phyloP scores from a whole-genome alignment of 2,797 vertebrate genomes.

The Saguinus oedipus region DNA sequence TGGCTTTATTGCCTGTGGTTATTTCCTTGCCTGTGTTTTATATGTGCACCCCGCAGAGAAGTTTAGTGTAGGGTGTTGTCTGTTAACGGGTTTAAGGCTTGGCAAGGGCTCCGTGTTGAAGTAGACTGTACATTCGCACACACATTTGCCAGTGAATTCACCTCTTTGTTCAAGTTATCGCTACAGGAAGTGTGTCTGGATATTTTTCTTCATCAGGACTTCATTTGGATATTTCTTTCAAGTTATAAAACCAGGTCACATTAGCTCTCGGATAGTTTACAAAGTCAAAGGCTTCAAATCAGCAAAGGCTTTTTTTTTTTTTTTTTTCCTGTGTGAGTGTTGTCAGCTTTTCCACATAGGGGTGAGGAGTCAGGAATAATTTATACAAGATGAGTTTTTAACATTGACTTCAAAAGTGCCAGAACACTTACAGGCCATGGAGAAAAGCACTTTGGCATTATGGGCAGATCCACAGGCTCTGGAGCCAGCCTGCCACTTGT shows the following conservation, averaged over 20 bases:
- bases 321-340: neutral
- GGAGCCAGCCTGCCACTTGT: neutral
- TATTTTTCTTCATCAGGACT: neutral
- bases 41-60: neutral
- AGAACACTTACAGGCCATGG: neutral
- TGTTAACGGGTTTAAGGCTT: conserved; percentile 2
- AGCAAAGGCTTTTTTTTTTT: neutral
- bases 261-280: neutral
- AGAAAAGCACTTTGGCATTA: neutral
- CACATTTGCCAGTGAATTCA: conserved; percentile 41
- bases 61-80: conserved; percentile 17
- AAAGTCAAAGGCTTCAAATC: conserved; percentile 18
- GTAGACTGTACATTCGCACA: neutral
- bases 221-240: neutral
- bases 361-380: neutral
- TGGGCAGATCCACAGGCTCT: neutral
- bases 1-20: neutral
- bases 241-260: neutral
- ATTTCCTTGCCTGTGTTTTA: conserved; percentile 32
- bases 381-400: neutral
- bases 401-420: neutral
- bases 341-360: neutral
- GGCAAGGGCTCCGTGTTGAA: conserved; percentile 48
- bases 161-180: neutral
- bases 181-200: conserved; percentile 24